Conservation (phyloP, 1,140 invertebrate species). For the Notospermus geniculatus region DNA sequence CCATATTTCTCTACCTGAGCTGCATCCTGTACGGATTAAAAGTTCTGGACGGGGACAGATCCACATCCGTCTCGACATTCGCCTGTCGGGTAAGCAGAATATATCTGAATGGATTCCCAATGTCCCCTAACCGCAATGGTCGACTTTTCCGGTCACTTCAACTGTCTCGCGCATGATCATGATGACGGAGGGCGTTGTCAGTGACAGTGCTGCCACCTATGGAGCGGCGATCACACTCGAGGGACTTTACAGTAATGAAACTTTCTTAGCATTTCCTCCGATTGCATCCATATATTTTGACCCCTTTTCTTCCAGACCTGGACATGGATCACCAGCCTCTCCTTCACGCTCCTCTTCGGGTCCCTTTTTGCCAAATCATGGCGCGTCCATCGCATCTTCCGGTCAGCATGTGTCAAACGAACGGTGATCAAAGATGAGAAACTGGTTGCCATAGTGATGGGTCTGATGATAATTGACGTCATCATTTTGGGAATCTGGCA, state of each 20-base stretch:
- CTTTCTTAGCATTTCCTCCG: background rate
- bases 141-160: background rate
- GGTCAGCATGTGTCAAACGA: conserved; percentile 29
- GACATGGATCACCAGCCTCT: conserved; percentile 26
- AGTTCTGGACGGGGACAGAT: conserved; percentile 24
- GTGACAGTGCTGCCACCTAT: background rate
- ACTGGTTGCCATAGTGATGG: conserved; percentile 28
- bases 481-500: conserved; percentile 33
- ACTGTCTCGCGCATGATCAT: background rate
- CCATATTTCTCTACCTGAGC: conserved; percentile 27
- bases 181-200: background rate
- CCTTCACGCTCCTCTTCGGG: conserved; percentile 31
- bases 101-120: too few species aligned
- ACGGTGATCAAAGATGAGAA: conserved; percentile 34
- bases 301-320: conserved; percentile 28
- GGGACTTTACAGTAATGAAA: background rate
- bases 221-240: background rate
- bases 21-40: conserved; percentile 33
- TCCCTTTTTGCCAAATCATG: conserved; percentile 39
- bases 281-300: background rate
- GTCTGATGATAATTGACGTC: conserved; percentile 30
- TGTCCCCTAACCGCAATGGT: background rate
- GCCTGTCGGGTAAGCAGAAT: conserved; percentile 37
- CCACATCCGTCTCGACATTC: conserved; percentile 19
- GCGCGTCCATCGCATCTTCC: conserved; percentile 38